Evolutionary conservation across 2,113 vertebrate species (phyloP).

Genomic region (Ellobius talpinus): DNA sequence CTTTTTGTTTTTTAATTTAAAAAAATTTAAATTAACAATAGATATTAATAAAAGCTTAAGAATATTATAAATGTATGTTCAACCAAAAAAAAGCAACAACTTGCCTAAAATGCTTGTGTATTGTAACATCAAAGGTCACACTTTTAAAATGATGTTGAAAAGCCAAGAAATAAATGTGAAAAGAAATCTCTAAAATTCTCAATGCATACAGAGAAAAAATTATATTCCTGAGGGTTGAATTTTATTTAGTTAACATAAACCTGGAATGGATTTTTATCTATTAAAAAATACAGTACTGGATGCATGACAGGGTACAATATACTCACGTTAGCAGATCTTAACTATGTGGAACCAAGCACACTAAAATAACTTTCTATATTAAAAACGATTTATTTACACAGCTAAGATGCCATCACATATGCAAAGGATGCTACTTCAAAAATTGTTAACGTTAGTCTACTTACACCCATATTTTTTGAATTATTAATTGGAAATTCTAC

Average conservation of each 20-base stretch:
- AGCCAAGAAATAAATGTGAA: constrained; percentile 59
- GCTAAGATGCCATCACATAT: constrained; percentile 77
- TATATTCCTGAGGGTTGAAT: constrained; percentile 70
- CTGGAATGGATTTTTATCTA: constrained; percentile 82
- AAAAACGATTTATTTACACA: constrained; percentile 79
- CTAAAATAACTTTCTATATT: constrained; percentile 78
- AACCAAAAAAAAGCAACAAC: constrained; percentile 27
- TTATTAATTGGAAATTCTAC: constrained; percentile 88
- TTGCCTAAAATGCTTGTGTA: constrained; percentile 16
- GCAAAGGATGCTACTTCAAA: constrained; percentile 82
- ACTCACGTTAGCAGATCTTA: constrained; percentile 78
- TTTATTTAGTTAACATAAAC: constrained; percentile 81
- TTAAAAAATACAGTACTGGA: constrained; percentile 77
- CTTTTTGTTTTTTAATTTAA: not conserved
- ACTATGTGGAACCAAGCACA: constrained; percentile 72
- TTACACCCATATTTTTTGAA: constrained; percentile 82
- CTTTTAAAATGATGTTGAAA: constrained; percentile 50
- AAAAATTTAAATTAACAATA: constrained; percentile 50
- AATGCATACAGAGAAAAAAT: constrained; percentile 28
- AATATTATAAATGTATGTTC: constrained; percentile 34
- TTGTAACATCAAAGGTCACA: not conserved
- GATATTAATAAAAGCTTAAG: constrained; percentile 24
- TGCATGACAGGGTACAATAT: constrained; percentile 77
- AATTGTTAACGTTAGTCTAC: constrained; percentile 74
- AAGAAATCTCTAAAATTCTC: constrained; percentile 70